Percentiles rank a stretch among this genome's conserved stretches.
Conservation (phyloP, 1,140 invertebrate genomes). For the Penaeus japonicus region DNA sequence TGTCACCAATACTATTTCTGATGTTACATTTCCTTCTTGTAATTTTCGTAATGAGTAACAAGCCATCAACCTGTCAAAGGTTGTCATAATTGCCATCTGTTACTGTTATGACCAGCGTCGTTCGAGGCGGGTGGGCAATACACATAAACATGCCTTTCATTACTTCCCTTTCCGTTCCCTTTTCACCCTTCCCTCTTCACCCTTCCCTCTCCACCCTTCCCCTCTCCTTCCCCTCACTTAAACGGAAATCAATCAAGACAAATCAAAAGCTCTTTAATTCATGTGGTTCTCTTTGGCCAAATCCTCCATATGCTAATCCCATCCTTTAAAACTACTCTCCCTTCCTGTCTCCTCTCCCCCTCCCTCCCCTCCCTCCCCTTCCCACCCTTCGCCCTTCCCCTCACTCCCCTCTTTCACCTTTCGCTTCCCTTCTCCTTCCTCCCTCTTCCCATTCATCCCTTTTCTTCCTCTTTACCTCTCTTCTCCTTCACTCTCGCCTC, state of each 20-base stretch:
- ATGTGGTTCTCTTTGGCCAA: not conserved
- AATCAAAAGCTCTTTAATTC: not conserved
- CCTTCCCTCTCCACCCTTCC: no score
- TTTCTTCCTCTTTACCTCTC: not conserved
- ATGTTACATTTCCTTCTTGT: no score
- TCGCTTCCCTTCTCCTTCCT: no score
- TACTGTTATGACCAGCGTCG: no score
- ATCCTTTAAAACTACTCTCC: not conserved
- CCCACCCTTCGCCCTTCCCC: not conserved
- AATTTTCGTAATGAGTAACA: no score
- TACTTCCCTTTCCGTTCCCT: no score
- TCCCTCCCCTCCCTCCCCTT: not conserved
- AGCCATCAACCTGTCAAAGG: no score
- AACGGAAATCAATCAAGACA: not conserved
- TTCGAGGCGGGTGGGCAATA: no score
- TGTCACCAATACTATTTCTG: no score
- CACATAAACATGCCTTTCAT: no score
- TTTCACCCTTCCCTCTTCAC: no score
- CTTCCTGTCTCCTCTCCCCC: not conserved
- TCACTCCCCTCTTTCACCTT: not conserved
- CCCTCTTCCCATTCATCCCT: not conserved
- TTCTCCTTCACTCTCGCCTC: not conserved
- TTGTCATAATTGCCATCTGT: no score
- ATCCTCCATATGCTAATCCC: not conserved
- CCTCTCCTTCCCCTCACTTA: not conserved